A percentile compares a stretch with the other conserved stretches of the same genome.
Conservation (phyloP, 2,888 invertebrate species). For the Monoplex corrugatus region DNA sequence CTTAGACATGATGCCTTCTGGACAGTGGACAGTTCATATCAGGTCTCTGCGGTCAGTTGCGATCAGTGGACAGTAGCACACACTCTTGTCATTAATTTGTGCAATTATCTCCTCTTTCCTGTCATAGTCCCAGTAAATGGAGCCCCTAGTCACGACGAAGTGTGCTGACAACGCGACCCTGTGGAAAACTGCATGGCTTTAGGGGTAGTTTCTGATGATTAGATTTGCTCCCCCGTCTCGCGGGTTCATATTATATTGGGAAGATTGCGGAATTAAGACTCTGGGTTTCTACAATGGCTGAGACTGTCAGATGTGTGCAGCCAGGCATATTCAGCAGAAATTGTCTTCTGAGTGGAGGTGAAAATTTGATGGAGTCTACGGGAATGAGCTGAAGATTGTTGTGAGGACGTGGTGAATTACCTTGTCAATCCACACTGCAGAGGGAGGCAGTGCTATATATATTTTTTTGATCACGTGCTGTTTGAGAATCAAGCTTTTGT, state of each 20-base stretch:
- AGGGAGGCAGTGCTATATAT: too few species aligned
- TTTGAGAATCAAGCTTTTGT: too few species aligned
- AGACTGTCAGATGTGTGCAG: neutral
- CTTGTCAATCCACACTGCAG: neutral
- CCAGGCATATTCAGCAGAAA: constrained; percentile 23
- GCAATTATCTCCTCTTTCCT: constrained; percentile 39
- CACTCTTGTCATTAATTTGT: constrained; percentile 41
- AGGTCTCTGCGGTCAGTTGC: neutral
- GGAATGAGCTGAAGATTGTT: constrained; percentile 37
- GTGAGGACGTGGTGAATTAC: constrained; percentile 3
- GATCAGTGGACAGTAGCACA: constrained; percentile 11
- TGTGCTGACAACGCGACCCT: neutral
- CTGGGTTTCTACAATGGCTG: neutral
- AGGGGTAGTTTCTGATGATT: constrained; percentile 31
- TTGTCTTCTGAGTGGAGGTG: neutral
- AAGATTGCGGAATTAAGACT: constrained; percentile 45
- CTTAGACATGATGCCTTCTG: neutral
- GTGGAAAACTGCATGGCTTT: neutral
- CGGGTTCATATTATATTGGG: constrained; percentile 43
- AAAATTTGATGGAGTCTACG: neutral
- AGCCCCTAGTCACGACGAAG: neutral
- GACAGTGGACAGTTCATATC: neutral
- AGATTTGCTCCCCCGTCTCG: constrained; percentile 29
- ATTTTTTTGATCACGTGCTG: too few species aligned
- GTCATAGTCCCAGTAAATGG: constrained; percentile 29